Base-by-base conservation (phyloP, 2,888 invertebrate genomes). In the Eurytoma adleriae region DNA sequence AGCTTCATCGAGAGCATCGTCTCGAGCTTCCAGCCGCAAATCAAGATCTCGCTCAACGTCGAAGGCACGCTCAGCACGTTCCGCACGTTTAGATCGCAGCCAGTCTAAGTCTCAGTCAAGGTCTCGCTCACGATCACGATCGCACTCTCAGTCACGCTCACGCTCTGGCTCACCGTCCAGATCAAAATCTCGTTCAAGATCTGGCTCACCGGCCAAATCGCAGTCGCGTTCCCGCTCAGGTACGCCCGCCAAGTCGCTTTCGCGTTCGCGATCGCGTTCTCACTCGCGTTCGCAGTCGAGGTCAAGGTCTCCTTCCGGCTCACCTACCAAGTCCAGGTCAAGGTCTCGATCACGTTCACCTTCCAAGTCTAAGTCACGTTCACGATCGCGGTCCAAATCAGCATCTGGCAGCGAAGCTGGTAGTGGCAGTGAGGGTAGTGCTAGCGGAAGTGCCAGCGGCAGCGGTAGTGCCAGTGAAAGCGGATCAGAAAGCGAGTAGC, bases 1-100 rank as follows among this genome's bases (percentile, higher is more conserved):
- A n/a, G 91, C 59, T 86, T 92, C 83, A 85, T 92, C 85, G 5
- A 87, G 86, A 1, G 88, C 86, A 24, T 90, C 91, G 7, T 86
- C 87, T 40, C 88, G 87, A 1, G 40, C 88, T 82, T 86, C 90
- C 59, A 78, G 87, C 84, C 83, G 85, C 13, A 75, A 90, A 84
- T 84, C 86, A 3, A 24, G 30, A 1, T 79, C 79, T 14, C 81
- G 87, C 77, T 86, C 88, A 78, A 86, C 88, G 30, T 84, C 84
- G 16, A 78, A 80, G 62, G 82, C 83, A 73, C 88, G 88, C 3
- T 84, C 84, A 64, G 86, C 86, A 7, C 83, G 85, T 52, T 90
- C 84, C 3, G 62, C 79, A 70, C 87, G 87, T 4, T 83, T 83
- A 68, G 87, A 85, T 12, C 83, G 85, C 30, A 80, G 76, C 59